A percentile compares a stretch with the other conserved stretches of the same genome.
phyloP scores from a whole-genome alignment of 2,113 vertebrate species.

The Pelecanus crispus region DNA sequence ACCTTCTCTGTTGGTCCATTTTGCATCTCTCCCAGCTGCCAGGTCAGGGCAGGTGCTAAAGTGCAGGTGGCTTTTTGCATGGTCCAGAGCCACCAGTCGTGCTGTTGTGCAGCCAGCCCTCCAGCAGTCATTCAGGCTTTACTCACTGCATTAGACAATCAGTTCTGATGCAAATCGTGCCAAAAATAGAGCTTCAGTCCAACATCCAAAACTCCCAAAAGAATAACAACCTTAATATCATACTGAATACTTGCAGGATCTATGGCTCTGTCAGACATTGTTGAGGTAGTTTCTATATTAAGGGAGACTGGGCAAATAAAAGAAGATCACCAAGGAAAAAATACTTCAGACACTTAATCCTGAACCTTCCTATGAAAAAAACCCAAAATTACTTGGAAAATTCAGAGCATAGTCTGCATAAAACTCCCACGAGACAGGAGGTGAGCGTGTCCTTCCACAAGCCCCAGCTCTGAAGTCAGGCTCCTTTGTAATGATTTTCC shows the following conservation, averaged over 20 bases:
- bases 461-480: not conserved
- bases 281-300: not conserved
- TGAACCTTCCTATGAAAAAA: not conserved
- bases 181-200: not conserved
- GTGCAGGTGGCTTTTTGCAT: not conserved
- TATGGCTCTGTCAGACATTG: not conserved
- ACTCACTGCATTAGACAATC: not conserved
- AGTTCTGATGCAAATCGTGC: not conserved
- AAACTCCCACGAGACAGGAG: not conserved
- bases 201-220: not conserved
- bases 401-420: not conserved
- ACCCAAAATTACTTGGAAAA: not conserved
- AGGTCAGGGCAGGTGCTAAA: not conserved
- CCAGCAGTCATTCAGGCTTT: not conserved
- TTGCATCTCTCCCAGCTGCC: not conserved
- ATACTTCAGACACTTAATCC: not conserved
- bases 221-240: not conserved
- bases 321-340: not conserved
- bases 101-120: not conserved
- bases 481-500: not conserved
- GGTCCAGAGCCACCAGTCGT: not conserved
- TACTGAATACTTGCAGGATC: accelerated
- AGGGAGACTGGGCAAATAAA: not conserved
- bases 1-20: not conserved
- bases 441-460: not conserved